Evolutionary conservation across 2,888 invertebrate species (phyloP).

Genomic region (Ellobium chinense): DNA sequence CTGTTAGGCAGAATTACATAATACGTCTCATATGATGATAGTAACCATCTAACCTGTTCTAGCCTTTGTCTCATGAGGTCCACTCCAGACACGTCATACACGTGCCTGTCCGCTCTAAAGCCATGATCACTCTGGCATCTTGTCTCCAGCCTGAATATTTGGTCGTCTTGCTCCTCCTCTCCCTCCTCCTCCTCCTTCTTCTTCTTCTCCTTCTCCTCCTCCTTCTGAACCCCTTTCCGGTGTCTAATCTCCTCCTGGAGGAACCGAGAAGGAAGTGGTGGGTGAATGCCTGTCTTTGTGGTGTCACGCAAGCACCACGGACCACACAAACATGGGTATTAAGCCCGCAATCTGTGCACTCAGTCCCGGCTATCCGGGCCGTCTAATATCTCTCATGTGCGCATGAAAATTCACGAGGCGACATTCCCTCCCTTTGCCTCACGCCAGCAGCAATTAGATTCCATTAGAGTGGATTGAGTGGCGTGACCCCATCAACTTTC

Average conservation of each 20-base stretch:
- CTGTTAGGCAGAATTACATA: too few relatives aligned
- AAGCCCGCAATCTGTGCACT: slow-evolving; percentile 25
- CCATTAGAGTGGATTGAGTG: slow-evolving; percentile 27
- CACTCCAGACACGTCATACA: too few relatives aligned
- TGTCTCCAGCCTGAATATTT: too few relatives aligned
- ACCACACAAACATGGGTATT: slow-evolving; percentile 26
- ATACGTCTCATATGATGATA: too few relatives aligned
- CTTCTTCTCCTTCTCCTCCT: too few relatives aligned
- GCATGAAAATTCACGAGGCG: slow-evolving; percentile 25
- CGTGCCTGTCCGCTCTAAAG: too few relatives aligned
- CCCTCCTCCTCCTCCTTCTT: too few relatives aligned
- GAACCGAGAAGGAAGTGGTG: neutral
- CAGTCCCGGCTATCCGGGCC: neutral
- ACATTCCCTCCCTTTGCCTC: too few relatives aligned
- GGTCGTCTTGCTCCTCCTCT: too few relatives aligned
- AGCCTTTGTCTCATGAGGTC: too few relatives aligned
- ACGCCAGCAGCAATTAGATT: slow-evolving; percentile 35
- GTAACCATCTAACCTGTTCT: too few relatives aligned
- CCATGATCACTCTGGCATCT: too few relatives aligned
- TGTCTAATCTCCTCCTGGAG: neutral
- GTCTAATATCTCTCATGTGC: slow-evolving; percentile 24
- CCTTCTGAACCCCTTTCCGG: neutral
- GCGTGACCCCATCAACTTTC: neutral
- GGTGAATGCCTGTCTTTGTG: slow-evolving; percentile 7
- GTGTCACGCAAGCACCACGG: slow-evolving; percentile 7